Evolutionary conservation across 2,113 vertebrate genomes (phyloP).

Genomic region (Tychaedon coryphoeus): DNA sequence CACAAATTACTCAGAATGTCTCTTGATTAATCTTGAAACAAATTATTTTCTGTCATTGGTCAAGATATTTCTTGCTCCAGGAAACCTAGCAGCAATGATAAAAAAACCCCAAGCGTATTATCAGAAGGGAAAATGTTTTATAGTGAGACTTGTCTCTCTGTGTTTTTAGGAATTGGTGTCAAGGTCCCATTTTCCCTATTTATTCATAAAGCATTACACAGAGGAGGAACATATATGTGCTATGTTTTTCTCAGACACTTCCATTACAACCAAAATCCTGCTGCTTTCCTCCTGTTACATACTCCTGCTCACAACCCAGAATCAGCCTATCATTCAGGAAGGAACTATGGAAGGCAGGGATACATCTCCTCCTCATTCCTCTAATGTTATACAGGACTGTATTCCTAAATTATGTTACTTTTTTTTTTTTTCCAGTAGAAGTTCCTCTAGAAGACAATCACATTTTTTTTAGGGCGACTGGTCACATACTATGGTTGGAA

Average conservation of each 20-base stretch:
- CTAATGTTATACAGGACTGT: background rate
- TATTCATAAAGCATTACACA: background rate
- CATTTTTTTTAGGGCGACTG: background rate
- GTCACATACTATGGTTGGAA: background rate
- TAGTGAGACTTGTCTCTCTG: background rate
- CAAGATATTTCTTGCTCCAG: background rate
- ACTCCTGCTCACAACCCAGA: fast-evolving
- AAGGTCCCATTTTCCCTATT: background rate
- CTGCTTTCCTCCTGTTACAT: background rate
- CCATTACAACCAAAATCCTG: background rate
- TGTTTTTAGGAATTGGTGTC: background rate
- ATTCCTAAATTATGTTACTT: background rate
- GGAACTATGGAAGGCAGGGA: background rate
- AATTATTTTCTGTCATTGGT: background rate
- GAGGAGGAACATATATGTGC: background rate
- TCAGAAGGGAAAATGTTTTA: background rate
- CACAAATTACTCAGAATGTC: background rate
- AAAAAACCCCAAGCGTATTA: fast-evolving
- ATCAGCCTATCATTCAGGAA: background rate
- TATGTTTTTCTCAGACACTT: background rate
- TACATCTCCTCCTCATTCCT: background rate
- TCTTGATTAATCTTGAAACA: background rate
- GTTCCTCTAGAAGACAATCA: background rate
- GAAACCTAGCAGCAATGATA: background rate
- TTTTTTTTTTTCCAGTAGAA: background rate